Evolutionary conservation across 2,113 vertebrate species (phyloP), one percentile per base, ranked within the genome.

Genomic region (Mastomys coucha): DNA sequence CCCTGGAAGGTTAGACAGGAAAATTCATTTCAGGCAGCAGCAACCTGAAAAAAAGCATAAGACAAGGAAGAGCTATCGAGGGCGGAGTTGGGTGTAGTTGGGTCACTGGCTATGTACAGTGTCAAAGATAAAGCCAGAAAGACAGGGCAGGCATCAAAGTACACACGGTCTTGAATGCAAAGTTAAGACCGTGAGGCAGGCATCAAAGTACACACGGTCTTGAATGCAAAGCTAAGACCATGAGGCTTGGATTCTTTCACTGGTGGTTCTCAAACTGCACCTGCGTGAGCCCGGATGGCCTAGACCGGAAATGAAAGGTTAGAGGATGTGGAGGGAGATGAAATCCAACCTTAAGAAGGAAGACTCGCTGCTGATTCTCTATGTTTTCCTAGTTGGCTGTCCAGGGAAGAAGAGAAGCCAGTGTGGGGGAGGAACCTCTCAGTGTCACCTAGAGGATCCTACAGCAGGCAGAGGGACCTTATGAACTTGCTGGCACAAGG

Each of bases 371-470:
- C 13, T 89, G 84, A 73, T 58, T 76, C 91, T 95, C 72, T 45
- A 69, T 28, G 45, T 42, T 56, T 58, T 88, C 69, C 85, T 76
- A 70, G 26, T n/a, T 42, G 89, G 49, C 65, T 82, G 24, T 58
- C 42, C 56, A 91, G 16, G 65, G 65, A 70, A 65, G 80, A 63
- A 65, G 42, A 94, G 76, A 45, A 85, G 26, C 42, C 76, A 69
- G 5, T 58, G 11, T n/a, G 65, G n/a, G 36, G 26, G 9, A 73
- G 72, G n/a, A 94, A 42, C n/a, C 89, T 51, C 73, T 84, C 73
- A 76, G 6, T 77, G 80, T 95, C 88, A 90, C 80, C 56, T 85
- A 60, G 26, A 13, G 60, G 92, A 51, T 84, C 63, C 95, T 69
- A 45, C 51, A 81, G 39, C 69, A 45, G 81, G 39, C 69, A 85